These are phyloP conservation scores for Crocuta crocuta DNA, from an alignment of 2,113 vertebrate genomes.

Conservation along the genomic window DNA sequence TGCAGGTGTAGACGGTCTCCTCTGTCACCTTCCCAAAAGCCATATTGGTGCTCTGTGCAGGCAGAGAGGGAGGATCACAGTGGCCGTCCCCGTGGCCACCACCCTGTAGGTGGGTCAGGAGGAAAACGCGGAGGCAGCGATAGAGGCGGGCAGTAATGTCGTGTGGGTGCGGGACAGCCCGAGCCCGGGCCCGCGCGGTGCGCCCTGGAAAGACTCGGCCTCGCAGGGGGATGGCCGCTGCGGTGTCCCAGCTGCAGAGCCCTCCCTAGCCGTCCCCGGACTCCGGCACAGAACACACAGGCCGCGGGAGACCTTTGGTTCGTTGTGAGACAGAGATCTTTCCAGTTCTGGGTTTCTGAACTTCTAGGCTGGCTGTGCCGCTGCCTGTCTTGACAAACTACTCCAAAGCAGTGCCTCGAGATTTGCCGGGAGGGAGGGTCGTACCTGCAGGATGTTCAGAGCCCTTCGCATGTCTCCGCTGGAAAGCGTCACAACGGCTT, in stretches of 20 bases:
- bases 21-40: slow-evolving; percentile 95
- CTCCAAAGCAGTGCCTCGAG: background rate
- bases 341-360: background rate
- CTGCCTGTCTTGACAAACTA: background rate
- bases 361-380: background rate
- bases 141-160: too few relatives aligned
- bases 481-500: slow-evolving; percentile 95
- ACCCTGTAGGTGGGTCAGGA: background rate
- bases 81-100: background rate
- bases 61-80: background rate
- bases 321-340: background rate
- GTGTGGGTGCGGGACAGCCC: rapidly evolving
- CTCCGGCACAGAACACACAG: background rate
- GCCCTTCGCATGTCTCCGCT: slow-evolving; percentile 97
- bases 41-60: slow-evolving; percentile 95
- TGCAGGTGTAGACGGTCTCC: slow-evolving; percentile 96
- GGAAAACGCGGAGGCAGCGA: background rate
- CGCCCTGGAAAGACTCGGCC: rapidly evolving
- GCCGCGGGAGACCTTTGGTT: background rate
- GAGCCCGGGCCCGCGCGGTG: rapidly evolving
- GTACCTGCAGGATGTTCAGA: slow-evolving; percentile 97
- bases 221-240: rapidly evolving
- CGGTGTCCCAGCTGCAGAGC: background rate
- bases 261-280: background rate
- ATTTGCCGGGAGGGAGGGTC: rapidly evolving